These are phyloP conservation scores for Lysandra coridon DNA, from an alignment of 2,888 invertebrate genomes.

Conservation along the genomic window DNA sequence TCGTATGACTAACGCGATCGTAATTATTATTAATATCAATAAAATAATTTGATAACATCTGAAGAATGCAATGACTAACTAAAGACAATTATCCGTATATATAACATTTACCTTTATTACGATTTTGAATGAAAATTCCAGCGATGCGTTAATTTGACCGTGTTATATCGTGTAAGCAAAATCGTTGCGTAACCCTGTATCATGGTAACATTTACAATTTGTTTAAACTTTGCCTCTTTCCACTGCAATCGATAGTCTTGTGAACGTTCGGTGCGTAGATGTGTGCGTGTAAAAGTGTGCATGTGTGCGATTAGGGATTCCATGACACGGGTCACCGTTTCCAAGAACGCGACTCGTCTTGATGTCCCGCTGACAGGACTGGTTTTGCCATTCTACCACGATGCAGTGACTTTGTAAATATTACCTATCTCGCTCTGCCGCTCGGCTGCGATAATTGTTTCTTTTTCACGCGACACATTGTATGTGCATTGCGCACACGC, in stretches of 20 bases:
- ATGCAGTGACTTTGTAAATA: slow-evolving; percentile 68
- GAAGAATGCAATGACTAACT: slow-evolving; percentile 10
- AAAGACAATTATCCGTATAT: slow-evolving; percentile 4
- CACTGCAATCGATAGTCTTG: slow-evolving; percentile 48
- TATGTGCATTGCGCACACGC: slow-evolving; percentile 76
- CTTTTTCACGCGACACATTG: slow-evolving; percentile 60
- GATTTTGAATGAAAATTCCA: slow-evolving; percentile 28
- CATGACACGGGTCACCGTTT: slow-evolving; percentile 80
- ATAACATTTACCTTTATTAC: slow-evolving; percentile 9
- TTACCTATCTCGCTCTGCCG: slow-evolving; percentile 56
- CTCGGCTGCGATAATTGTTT: slow-evolving; percentile 42
- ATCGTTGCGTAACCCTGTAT: slow-evolving; percentile 39
- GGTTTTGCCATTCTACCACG: slow-evolving; percentile 73
- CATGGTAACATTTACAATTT: slow-evolving; percentile 53
- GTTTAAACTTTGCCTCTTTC: slow-evolving; percentile 49
- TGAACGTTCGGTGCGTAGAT: slow-evolving; percentile 20
- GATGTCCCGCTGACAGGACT: slow-evolving; percentile 79
- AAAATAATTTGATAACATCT: slow-evolving; percentile 21
- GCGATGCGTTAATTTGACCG: too few species aligned
- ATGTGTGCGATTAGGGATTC: slow-evolving; percentile 75
- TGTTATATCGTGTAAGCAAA: slow-evolving; percentile 30
- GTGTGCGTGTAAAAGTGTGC: slow-evolving; percentile 45
- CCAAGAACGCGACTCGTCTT: slow-evolving; percentile 78
- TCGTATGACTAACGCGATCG: slow-evolving; percentile 10
- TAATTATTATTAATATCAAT: slow-evolving; percentile 13